Conservation (phyloP, 2,797 vertebrate species). For the Chiloscyllium punctatum region DNA sequence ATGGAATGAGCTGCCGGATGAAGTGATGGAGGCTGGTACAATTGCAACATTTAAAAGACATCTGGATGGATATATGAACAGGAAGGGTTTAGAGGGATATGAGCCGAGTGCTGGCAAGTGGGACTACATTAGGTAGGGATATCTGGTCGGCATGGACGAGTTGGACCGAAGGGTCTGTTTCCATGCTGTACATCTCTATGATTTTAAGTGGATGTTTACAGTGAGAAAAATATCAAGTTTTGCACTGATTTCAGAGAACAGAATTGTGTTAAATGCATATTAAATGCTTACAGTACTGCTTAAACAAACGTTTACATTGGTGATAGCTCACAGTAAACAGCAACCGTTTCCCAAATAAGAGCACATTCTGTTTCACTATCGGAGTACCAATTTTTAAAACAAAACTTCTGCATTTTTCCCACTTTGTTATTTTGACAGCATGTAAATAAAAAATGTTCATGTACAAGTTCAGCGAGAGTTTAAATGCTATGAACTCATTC, state of each 20-base stretch:
- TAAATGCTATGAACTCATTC: slow-evolving; percentile 70
- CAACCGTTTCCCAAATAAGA: background rate
- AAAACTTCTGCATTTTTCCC: slow-evolving; percentile 63
- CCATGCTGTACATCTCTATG: too few relatives aligned
- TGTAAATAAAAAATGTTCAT: slow-evolving; percentile 59
- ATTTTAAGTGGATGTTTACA: background rate
- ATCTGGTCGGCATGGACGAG: too few relatives aligned
- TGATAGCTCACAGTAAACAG: background rate
- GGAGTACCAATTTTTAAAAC: slow-evolving; percentile 43
- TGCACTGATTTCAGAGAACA: background rate
- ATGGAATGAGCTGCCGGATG: too few relatives aligned
- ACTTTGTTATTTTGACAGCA: slow-evolving; percentile 69
- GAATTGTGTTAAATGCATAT: background rate
- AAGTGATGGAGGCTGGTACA: too few relatives aligned
- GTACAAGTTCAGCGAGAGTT: slow-evolving; percentile 77
- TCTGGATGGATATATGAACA: too few relatives aligned
- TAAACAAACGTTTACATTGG: background rate
- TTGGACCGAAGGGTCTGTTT: too few relatives aligned
- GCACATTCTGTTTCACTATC: background rate
- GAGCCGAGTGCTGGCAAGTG: too few relatives aligned
- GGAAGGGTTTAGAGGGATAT: too few relatives aligned
- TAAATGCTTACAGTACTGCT: background rate
- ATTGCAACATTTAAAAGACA: too few relatives aligned
- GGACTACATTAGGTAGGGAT: too few relatives aligned
- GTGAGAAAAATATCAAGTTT: background rate